Conservation (phyloP, 2,113 vertebrate species). For the Trochalopteron elliotii region DNA sequence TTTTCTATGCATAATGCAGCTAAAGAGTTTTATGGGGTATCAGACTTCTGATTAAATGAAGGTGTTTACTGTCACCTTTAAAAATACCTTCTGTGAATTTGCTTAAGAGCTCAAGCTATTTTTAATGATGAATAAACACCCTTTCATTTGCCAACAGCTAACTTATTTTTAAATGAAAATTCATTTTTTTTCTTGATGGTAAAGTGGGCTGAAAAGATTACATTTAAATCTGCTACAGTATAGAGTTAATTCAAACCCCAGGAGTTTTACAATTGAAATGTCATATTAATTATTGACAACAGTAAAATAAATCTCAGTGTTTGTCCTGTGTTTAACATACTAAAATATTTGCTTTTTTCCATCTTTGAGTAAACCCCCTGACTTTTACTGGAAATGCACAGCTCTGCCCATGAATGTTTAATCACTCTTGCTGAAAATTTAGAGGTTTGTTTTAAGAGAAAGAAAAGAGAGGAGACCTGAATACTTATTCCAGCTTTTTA, state of each 20-base stretch:
- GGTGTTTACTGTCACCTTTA: not conserved
- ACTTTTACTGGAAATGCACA: not conserved
- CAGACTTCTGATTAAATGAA: not conserved
- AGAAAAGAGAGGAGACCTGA: not conserved
- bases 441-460: not conserved
- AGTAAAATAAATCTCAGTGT: not conserved
- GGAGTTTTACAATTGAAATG: not conserved
- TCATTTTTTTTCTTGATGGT: not conserved
- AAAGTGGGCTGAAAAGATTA: not conserved
- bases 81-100: not conserved
- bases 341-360: constrained; percentile 17
- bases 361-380: not conserved
- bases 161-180: not conserved
- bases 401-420: not conserved
- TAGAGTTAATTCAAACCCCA: not conserved
- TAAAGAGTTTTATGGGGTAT: not conserved
- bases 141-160: not conserved
- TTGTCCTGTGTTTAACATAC: not conserved
- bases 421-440: not conserved
- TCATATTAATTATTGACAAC: not conserved
- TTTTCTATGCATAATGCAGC: not conserved
- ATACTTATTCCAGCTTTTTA: not conserved
- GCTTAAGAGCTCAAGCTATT: not conserved
- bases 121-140: not conserved
- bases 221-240: not conserved